Conservation (phyloP, 1,140 invertebrate species). For the Cataglyphis hispanica region DNA sequence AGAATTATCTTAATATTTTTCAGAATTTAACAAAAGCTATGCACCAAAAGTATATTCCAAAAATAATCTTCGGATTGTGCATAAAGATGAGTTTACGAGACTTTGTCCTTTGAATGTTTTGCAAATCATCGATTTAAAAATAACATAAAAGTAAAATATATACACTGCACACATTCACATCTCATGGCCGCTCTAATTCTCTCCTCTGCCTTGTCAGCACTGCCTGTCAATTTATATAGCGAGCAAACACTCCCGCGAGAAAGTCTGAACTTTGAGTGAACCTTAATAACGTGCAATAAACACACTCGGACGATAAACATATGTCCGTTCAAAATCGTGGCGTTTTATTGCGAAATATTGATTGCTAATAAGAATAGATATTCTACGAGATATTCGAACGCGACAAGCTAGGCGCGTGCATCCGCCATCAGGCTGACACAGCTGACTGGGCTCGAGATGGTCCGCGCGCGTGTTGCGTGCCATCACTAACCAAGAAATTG, state of each 20-base stretch:
- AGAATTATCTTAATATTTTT: not conserved
- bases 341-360: slow-evolving; percentile 32
- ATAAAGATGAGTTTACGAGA: slow-evolving; percentile 35
- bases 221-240: slow-evolving; percentile 11
- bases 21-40: slow-evolving; percentile 35
- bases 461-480: slow-evolving; percentile 46
- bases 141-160: slow-evolving; percentile 75
- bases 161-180: slow-evolving; percentile 22
- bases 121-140: slow-evolving; percentile 73
- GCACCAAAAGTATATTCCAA: slow-evolving; percentile 54
- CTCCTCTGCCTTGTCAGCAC: not conserved
- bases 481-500: slow-evolving; percentile 67
- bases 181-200: slow-evolving; percentile 64
- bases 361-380: not conserved
- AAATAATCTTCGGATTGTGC: slow-evolving; percentile 60
- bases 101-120: slow-evolving; percentile 71
- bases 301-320: not conserved
- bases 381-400: not conserved
- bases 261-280: not conserved
- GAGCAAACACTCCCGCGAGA: not conserved
- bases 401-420: slow-evolving; percentile 10
- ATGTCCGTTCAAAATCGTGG: not conserved
- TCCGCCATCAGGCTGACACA: slow-evolving; percentile 33
- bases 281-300: too few species aligned
- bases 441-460: slow-evolving; percentile 68